Percentiles rank a stretch among this genome's conserved stretches.
Conservation (phyloP, 2,113 vertebrate species). For the Mirza zaza region DNA sequence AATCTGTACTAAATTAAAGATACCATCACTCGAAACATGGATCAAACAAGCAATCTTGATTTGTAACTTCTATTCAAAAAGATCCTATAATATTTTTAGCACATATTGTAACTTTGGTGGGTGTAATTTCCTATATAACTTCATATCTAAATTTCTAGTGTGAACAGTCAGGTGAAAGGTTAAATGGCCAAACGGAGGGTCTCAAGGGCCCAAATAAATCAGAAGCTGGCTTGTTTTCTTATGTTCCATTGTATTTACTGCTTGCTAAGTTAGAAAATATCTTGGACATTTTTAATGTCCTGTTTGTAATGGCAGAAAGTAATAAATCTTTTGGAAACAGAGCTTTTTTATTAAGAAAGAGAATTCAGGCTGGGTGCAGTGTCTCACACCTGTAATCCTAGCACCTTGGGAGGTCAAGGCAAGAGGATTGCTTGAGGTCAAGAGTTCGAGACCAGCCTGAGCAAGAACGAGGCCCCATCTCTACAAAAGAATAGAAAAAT, state of each 20-base stretch:
- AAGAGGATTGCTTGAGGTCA: no score
- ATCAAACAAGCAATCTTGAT: not conserved
- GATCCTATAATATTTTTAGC: not conserved
- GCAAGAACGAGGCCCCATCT: no score
- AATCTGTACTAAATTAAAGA: not conserved
- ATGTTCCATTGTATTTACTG: not conserved
- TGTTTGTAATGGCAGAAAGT: not conserved
- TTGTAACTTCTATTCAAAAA: constrained; percentile 15
- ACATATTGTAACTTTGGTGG: not conserved
- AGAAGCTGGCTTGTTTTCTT: not conserved
- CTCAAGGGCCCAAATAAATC: not conserved
- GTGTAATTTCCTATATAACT: not conserved
- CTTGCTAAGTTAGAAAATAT: not conserved
- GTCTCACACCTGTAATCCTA: no score
- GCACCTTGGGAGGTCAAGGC: no score
- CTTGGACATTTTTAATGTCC: not conserved
- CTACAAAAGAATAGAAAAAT: no score
- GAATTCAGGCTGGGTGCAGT: no score
- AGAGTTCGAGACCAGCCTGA: no score
- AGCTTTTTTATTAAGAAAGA: not conserved
- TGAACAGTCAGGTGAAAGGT: not conserved
- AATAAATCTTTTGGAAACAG: not conserved
- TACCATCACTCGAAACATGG: not conserved
- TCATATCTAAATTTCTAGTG: not conserved
- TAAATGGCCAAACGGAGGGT: not conserved